Base-by-base conservation (phyloP, 2,888 invertebrate species). In the Parnassius apollo region DNA sequence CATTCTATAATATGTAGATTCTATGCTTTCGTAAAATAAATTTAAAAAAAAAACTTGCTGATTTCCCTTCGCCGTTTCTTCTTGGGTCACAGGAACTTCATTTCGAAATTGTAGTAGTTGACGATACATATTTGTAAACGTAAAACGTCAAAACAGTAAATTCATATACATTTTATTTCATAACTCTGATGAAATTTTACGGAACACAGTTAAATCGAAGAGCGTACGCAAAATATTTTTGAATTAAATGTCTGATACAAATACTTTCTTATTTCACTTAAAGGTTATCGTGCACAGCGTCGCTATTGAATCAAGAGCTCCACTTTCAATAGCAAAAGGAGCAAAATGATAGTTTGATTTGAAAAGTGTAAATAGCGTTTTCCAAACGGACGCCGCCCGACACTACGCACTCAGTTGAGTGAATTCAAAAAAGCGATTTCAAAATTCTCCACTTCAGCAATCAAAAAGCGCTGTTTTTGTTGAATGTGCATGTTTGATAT, bases 261-360 rank as follows among this genome's bases (percentile, higher is more conserved):
- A 46, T 2, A 46, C 9, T 3, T 49, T 45, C 42, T 10, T 50
- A 50, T 59, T 45, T n/a, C 59, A 51, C 9, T 56, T 50, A 46
- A 45, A 63, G 46, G 44, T 51, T 53, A 59, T 42, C 46, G 13
- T 35, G 25, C 48, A 18, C 45, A 22, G 44, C 18, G 51, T 55
- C 42, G 13, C 49, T 12, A 9, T 49, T 45, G 49, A n/a, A 42
- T 45, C 22, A 25, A 53, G 35, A 57, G 35, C 12, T 64, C 49
- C 42, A 60, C 53, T 59, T 59, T 52, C 25, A 54, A 45, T 51
- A 25, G 52, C 42, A 22, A 60, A 60, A 22, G 50, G 25, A 45
- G 50, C 64, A 54, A 64, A 35, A 60, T 42, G 48, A 54, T 49
- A 50, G 18, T 64, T 10, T 4, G 53, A 64, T 60, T 61, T 64